phyloP scores from a whole-genome alignment of 2,888 invertebrate species.

The Lordiphosa andalusiaca region DNA sequence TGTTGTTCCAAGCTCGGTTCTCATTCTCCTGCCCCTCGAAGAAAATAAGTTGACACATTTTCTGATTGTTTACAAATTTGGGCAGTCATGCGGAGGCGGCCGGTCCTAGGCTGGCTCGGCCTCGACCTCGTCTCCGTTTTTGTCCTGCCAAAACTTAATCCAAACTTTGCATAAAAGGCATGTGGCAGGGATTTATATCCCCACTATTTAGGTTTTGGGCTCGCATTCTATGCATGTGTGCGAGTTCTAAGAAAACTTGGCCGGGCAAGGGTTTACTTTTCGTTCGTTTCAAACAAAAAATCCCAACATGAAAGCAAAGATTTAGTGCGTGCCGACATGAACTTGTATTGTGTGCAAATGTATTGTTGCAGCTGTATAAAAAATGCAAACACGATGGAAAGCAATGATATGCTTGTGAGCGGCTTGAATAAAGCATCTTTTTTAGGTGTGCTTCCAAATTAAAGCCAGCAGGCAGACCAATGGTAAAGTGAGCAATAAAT shows the following conservation, averaged over 20 bases:
- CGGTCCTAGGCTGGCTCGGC: constrained; percentile 22
- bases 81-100: constrained; percentile 52
- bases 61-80: constrained; percentile 71
- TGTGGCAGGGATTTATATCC: constrained; percentile 63
- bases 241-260: constrained; percentile 40
- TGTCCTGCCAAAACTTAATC: constrained; percentile 59
- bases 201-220: constrained; percentile 44
- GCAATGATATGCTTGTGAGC: constrained; percentile 23
- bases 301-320: constrained; percentile 67
- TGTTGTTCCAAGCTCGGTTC: constrained; percentile 43
- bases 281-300: constrained; percentile 48
- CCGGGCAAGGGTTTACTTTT: constrained; percentile 39
- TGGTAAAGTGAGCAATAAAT: constrained; percentile 29
- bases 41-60: constrained; percentile 71
- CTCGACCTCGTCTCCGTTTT: constrained; percentile 13
- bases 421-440: constrained; percentile 22
- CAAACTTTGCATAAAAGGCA: constrained; percentile 71
- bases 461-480: not conserved
- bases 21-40: constrained; percentile 12
- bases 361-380: constrained; percentile 41
- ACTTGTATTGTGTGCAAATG: constrained; percentile 46
- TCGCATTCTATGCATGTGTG: constrained; percentile 21
- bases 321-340: constrained; percentile 70
- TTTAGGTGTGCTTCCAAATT: constrained; percentile 18
- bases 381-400: constrained; percentile 9